These are phyloP conservation scores for Rhizomys pruinosus DNA, from an alignment of 2,113 vertebrate species.

Conservation along the genomic window DNA sequence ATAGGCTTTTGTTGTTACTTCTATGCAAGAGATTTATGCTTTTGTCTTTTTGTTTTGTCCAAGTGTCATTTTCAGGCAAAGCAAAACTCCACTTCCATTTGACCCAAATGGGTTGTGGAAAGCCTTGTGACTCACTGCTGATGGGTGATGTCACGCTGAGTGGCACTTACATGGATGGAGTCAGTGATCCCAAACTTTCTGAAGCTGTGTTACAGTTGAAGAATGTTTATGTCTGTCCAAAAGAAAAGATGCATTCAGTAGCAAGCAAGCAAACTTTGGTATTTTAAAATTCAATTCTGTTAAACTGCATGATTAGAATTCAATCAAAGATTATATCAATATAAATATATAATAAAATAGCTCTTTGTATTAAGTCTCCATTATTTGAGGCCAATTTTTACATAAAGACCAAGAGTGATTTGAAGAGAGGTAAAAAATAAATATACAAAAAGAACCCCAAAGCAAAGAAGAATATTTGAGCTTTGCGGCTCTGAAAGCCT, in stretches of 20 bases:
- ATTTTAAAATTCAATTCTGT: slow-evolving; percentile 60
- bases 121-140: slow-evolving; percentile 46
- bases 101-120: slow-evolving; percentile 47
- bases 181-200: slow-evolving; percentile 72
- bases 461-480: neutral
- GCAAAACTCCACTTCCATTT: slow-evolving; percentile 36
- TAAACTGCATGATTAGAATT: slow-evolving; percentile 3
- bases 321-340: neutral
- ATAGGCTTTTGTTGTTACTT: slow-evolving; percentile 19
- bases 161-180: slow-evolving; percentile 70
- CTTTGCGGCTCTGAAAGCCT: neutral
- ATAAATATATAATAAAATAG: neutral
- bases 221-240: slow-evolving; percentile 17
- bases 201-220: slow-evolving; percentile 65
- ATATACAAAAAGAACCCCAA: neutral
- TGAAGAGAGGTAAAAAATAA: neutral
- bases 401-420: neutral
- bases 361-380: neutral
- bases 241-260: slow-evolving; percentile 26
- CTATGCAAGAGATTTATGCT: slow-evolving; percentile 18
- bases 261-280: slow-evolving; percentile 25
- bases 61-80: slow-evolving; percentile 58
- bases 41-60: slow-evolving; percentile 32
- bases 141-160: slow-evolving; percentile 66
- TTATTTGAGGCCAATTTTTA: neutral